Conservation (phyloP, 2,888 invertebrate genomes). For the Orchesellides sinensis region DNA sequence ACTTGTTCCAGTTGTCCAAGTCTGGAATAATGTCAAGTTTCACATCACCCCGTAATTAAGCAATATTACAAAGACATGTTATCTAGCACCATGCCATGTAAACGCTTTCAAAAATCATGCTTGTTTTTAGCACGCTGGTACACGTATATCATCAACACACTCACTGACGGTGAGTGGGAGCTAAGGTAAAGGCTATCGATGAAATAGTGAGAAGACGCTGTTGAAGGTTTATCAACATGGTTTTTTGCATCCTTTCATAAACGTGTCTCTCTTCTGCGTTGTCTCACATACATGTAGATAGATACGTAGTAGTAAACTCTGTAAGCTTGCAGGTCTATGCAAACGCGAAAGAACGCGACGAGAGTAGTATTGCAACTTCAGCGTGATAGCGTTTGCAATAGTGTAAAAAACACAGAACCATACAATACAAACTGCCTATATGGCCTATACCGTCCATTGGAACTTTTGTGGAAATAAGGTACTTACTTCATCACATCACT, state of each 20-base stretch:
- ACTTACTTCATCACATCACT: no score
- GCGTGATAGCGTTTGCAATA: no score
- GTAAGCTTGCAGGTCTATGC: neutral
- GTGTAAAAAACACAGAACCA: no score
- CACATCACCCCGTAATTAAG: conserved; percentile 44
- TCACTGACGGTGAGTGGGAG: neutral
- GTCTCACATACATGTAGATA: neutral
- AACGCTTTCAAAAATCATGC: neutral
- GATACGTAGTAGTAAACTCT: no score
- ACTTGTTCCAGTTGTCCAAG: no score
- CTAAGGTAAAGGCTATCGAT: neutral
- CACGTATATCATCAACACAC: neutral
- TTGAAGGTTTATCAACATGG: conserved; percentile 34
- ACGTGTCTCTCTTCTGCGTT: neutral
- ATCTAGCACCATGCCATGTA: conserved; percentile 14
- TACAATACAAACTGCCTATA: no score
- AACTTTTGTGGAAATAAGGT: no score
- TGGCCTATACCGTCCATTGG: no score
- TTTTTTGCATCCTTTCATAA: conserved; percentile 20
- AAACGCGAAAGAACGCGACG: no score
- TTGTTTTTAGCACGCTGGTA: neutral
- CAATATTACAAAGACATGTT: conserved; percentile 9
- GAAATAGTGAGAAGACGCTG: neutral
- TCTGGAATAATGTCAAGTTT: conserved; percentile 26
- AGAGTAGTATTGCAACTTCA: no score